Percentiles rank a stretch among this genome's conserved stretches.
Evolutionary conservation across 2,888 invertebrate species (phyloP).

Genomic region (Diploptera punctata): DNA sequence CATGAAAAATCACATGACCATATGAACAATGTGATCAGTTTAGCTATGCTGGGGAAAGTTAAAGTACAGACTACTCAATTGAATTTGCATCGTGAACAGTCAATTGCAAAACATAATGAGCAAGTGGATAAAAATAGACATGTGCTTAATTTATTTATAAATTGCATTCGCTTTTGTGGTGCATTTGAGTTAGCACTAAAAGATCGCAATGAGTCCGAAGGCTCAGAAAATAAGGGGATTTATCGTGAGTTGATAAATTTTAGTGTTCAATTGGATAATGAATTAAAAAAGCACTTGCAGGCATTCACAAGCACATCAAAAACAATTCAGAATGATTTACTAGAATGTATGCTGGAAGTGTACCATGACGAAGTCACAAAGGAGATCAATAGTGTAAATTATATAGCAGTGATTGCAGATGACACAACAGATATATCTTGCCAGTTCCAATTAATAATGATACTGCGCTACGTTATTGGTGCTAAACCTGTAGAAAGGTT

Average conservation of each 20-base stretch:
- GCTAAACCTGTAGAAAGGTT: background rate
- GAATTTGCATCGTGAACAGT: conserved; percentile 40
- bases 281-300: conserved; percentile 44
- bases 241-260: conserved; percentile 49
- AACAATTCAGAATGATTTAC: conserved; percentile 49
- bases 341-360: conserved; percentile 49
- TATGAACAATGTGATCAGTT: conserved; percentile 15
- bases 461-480: background rate
- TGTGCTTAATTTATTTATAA: conserved; percentile 47
- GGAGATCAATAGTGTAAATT: conserved; percentile 44
- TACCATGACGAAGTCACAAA: conserved; percentile 46
- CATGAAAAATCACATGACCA: conserved; percentile 38
- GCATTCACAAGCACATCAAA: conserved; percentile 49
- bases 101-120: conserved; percentile 42
- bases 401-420: conserved; percentile 48
- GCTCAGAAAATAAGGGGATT: conserved; percentile 46
- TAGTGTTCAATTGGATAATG: conserved; percentile 45
- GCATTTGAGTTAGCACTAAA: conserved; percentile 49
- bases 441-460: conserved; percentile 41
- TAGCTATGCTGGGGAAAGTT: conserved; percentile 28
- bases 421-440: conserved; percentile 48
- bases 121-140: conserved; percentile 46
- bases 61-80: conserved; percentile 44
- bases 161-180: conserved; percentile 50
- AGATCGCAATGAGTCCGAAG: conserved; percentile 48